Evolutionary conservation across 2,797 vertebrate species (phyloP), one percentile per base, ranked within the genome.

Genomic region (Sebastes miniatus): DNA sequence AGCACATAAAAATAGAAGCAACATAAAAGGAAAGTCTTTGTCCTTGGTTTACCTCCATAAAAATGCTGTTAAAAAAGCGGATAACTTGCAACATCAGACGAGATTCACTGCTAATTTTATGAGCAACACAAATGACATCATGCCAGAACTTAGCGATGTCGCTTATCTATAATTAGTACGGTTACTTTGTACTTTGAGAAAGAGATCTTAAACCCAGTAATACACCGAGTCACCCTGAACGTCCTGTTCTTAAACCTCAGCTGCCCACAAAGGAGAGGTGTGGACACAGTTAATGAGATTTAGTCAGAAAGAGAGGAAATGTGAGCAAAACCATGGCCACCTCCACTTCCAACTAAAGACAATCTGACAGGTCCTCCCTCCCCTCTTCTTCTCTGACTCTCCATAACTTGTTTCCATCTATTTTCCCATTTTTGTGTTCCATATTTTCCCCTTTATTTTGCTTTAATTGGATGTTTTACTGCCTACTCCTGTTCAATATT

Each of bases 211-310:
- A 67, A 79, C n/a, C 29, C 27, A 24, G n/a, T 58, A 25, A 66
- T 18, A 22, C 34, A 39, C 5, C 13, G 16, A 81, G 63, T 78
- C 76, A 75, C 13, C 74, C 47, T 34, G 56, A 63, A 22, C 62
- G 71, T 62, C 70, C 61, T 72, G 82, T 75, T 47, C 36, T 63
- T 76, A 74, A 83, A 77, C 62, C 24, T 59, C 36, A 24, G 75
- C 69, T 76, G 56, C 61, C 69, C 31, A 74, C 81, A 73, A 43
- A 68, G 25, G 57, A 59, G 36, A 77, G 25, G 72, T 78, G 69
- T 57, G 68, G 69, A 81, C 78, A 84, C 54, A 11, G 54, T 67
- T 88, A 80, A 90, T 83, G 64, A 89, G 81, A 81, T 82, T 84
- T 77, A 76, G 59, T 86, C 25, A 76, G 59, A 81, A 47, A 65